These are phyloP conservation scores for Alviniconcha strummeri DNA, from an alignment of 2,888 invertebrate species.

Conservation along the genomic window DNA sequence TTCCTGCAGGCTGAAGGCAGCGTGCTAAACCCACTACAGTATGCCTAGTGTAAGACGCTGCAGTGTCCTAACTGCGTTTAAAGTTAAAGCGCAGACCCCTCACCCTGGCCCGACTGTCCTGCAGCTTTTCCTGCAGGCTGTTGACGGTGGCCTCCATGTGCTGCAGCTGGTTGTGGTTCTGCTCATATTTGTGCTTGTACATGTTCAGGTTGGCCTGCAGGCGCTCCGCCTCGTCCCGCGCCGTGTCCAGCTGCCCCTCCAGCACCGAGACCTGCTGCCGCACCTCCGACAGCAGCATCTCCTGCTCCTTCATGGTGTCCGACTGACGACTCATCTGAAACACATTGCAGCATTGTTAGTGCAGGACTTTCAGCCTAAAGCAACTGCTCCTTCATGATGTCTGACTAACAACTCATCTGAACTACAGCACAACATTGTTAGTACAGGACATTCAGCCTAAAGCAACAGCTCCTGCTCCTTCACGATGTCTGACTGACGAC, in stretches of 20 bases:
- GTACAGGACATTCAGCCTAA: too few species aligned
- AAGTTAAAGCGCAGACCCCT: slow-evolving; percentile 2
- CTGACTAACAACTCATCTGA: too few species aligned
- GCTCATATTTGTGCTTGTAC: slow-evolving; percentile 66
- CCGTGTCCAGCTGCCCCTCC: slow-evolving; percentile 62
- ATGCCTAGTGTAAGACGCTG: too few species aligned
- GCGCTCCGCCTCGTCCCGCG: slow-evolving; percentile 54
- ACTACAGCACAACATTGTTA: too few species aligned
- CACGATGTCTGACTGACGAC: too few species aligned
- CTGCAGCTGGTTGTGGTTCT: slow-evolving; percentile 55
- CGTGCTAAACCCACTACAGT: slow-evolving; percentile 59
- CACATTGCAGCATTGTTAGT: background rate
- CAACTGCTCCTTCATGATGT: too few species aligned
- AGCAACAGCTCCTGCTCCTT: slow-evolving; percentile 59
- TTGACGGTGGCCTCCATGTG: slow-evolving; percentile 64
- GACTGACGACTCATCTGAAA: slow-evolving; percentile 58
- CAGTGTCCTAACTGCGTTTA: too few species aligned
- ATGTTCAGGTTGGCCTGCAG: slow-evolving; percentile 56
- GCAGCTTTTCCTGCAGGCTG: slow-evolving; percentile 65
- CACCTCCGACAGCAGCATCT: slow-evolving; percentile 57
- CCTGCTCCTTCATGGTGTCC: slow-evolving; percentile 59
- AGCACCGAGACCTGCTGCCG: slow-evolving; percentile 64
- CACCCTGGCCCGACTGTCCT: slow-evolving; percentile 60
- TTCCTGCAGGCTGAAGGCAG: slow-evolving; percentile 62
- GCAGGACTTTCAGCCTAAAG: too few species aligned